These are phyloP conservation scores for Thamnophis sirtalis DNA, from an alignment of 2,113 vertebrate species.

Conservation along the genomic window DNA sequence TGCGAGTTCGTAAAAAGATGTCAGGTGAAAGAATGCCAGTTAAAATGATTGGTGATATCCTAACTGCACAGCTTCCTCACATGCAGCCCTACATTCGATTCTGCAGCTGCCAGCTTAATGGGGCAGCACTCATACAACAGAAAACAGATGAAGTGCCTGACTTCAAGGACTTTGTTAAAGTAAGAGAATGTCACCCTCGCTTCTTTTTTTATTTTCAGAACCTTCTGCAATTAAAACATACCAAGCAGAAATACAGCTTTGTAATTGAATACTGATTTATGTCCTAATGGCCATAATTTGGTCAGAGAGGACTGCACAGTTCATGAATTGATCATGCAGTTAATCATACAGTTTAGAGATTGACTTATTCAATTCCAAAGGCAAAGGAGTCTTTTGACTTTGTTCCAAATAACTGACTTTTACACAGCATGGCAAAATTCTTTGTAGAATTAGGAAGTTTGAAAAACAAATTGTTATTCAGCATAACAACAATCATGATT, in stretches of 20 bases:
- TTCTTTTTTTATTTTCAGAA: neutral
- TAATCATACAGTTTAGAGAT: neutral
- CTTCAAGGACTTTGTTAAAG: slow-evolving; percentile 98
- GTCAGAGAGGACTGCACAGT: neutral
- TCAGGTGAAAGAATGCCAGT: slow-evolving; percentile 97
- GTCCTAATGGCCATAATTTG: neutral
- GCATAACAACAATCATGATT: no score
- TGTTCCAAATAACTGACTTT: neutral
- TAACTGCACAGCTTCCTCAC: slow-evolving; percentile 96
- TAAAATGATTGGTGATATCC: slow-evolving; percentile 97
- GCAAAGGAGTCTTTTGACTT: neutral
- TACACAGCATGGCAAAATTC: neutral
- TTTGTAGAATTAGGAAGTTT: neutral
- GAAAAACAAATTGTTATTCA: neutral
- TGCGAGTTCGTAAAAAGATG: slow-evolving; percentile 98
- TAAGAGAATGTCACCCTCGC: slow-evolving; percentile 40
- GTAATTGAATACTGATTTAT: neutral
- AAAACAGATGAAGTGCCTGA: slow-evolving; percentile 93
- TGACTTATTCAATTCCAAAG: neutral
- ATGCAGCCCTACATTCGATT: slow-evolving; percentile 99
- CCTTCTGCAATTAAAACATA: neutral
- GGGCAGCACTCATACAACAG: slow-evolving; percentile 95
- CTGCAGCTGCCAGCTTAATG: slow-evolving; percentile 97
- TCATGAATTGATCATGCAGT: neutral
- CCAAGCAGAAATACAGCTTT: neutral